Evolutionary conservation across 2,113 vertebrate genomes (phyloP).

Genomic region (Lichenostomus cassidix): DNA sequence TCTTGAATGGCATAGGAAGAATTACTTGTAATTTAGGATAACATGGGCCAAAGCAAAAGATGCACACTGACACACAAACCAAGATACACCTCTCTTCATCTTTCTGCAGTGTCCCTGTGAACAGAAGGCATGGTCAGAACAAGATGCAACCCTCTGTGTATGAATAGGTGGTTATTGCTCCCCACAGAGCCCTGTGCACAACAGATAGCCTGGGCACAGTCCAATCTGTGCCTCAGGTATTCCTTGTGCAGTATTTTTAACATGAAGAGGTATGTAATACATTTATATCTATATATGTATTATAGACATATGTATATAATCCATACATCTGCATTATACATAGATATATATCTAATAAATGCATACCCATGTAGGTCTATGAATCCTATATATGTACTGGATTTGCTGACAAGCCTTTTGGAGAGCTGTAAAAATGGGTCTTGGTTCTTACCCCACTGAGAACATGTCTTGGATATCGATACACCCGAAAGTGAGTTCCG

Average conservation of each 20-base stretch:
- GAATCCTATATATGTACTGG: neutral
- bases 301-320: neutral
- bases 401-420: neutral
- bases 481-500: neutral
- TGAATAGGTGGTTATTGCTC: neutral
- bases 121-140: neutral
- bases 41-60: neutral
- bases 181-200: neutral
- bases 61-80: neutral
- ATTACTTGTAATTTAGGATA: neutral
- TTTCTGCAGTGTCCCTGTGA: neutral
- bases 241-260: neutral
- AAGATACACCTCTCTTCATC: neutral
- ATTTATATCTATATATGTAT: neutral
- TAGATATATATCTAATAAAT: neutral
- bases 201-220: too few species aligned
- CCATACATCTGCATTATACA: neutral
- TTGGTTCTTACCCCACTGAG: neutral
- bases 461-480: rapidly evolving
- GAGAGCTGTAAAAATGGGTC: neutral
- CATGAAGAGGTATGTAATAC: neutral
- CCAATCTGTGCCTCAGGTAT: neutral
- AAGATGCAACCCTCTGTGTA: neutral
- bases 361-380: neutral
- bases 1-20: neutral